A percentile compares a stretch with the other conserved stretches of the same genome.
phyloP scores from a whole-genome alignment of 2,113 vertebrate species.

The Philantomba maxwellii region DNA sequence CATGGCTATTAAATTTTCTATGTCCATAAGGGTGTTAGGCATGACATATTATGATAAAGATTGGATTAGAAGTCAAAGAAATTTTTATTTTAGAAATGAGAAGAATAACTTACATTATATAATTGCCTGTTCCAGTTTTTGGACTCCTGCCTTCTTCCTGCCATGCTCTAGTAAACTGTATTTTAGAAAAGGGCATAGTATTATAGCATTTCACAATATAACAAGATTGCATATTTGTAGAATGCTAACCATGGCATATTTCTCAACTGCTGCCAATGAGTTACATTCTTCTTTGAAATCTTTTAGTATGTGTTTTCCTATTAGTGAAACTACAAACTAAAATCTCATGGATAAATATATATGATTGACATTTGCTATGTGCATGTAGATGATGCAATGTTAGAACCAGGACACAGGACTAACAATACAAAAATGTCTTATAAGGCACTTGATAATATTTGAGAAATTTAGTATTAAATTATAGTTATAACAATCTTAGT shows the following conservation, averaged over 20 bases:
- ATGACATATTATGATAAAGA: conserved; percentile 77
- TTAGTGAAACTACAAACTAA: conserved; percentile 30
- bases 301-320: conserved; percentile 46
- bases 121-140: conserved; percentile 79
- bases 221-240: conserved; percentile 73
- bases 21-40: conserved; percentile 69
- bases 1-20: conserved; percentile 71
- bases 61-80: conserved; percentile 76
- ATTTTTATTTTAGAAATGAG: conserved; percentile 77
- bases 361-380: not conserved
- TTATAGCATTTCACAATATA: conserved; percentile 70
- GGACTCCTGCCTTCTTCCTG: conserved; percentile 70
- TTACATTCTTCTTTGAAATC: conserved; percentile 66
- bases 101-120: conserved; percentile 66
- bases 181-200: conserved; percentile 74
- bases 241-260: conserved; percentile 69
- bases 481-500: not conserved
- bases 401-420: not conserved
- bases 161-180: conserved; percentile 78
- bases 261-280: conserved; percentile 60
- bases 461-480: not conserved
- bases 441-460: not conserved
- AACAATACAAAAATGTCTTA: not conserved
- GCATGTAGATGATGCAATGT: not conserved
- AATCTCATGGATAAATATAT: conserved; percentile 30